Evolutionary conservation across 1,140 invertebrate species (phyloP), one percentile per base, ranked within the genome.

Genomic region (Drosophila novamexicana): DNA sequence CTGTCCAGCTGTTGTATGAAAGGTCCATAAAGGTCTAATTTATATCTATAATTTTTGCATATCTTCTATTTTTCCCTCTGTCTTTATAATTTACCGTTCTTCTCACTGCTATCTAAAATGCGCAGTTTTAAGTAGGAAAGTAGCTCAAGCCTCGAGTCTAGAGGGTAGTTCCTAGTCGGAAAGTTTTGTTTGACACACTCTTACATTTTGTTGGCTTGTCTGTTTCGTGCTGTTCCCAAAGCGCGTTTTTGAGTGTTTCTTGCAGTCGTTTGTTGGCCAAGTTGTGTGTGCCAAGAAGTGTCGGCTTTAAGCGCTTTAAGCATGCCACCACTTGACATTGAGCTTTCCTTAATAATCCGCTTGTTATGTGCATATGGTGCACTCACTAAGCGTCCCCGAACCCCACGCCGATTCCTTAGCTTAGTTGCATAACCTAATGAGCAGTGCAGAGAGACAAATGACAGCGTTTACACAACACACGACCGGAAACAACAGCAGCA

Each of bases 361-460:
- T 66, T 64, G 50, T 47, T 65, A 40, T 57, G 34, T 66, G 47
- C 16, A 66, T 50, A 37, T 50, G 50, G 9, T 5, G 0, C n/a
- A 53, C 14, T 65, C 58, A 7, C 10, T 14, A 10, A 7, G 6
- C 56, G 9, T 7, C 22, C 22, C 5, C 22, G 0, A 29, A 5
- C 22, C 22, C 22, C 49, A 22, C 50, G 44, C 29, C 10, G 40
- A 22, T 8, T 14, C 8, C 22, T 49, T 18, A 18, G 37, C 22
- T 16, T 14, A 16, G 18, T 81, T 86, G 82, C 82, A 82, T 86
- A 86, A 86, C 78, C 50, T 86, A 86, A 86, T 86, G 82, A 85
- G 75, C 66, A 64, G 44, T 67, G 42, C 18, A 57, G 34, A 22
- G 18, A 40, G 66, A 71, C 62, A 75, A 78, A 75, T 75, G 71